phyloP scores from a whole-genome alignment of 2,113 vertebrate species.

The Amphilophus citrinellus region DNA sequence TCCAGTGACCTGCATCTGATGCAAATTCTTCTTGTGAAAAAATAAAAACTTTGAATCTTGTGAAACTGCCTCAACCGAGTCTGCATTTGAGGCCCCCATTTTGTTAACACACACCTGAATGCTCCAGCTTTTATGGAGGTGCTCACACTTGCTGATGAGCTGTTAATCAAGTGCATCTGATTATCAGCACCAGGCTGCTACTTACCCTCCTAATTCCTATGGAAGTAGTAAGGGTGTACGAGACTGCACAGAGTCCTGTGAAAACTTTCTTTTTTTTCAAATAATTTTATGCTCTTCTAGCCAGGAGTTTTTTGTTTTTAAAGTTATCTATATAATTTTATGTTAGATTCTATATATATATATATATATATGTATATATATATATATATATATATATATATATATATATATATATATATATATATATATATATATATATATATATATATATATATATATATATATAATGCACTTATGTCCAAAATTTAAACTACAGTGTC shows the following conservation, averaged over 20 bases:
- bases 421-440: too few relatives aligned
- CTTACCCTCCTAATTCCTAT: not conserved
- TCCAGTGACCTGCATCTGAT: too few relatives aligned
- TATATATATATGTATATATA: too few relatives aligned
- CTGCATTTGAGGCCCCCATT: not conserved
- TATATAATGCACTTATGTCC: too few relatives aligned
- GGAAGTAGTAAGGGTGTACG: not conserved
- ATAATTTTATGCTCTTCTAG: not conserved
- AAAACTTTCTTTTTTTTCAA: not conserved
- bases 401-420: too few relatives aligned
- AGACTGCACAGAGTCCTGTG: not conserved
- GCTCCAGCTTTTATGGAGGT: not conserved
- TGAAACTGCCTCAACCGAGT: too few relatives aligned
- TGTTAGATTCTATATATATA: not conserved
- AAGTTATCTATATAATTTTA: too few relatives aligned
- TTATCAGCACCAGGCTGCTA: not conserved
- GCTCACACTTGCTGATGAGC: not conserved
- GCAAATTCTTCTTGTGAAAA: too few relatives aligned
- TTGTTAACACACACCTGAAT: not conserved
- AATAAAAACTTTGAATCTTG: too few relatives aligned
- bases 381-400: too few relatives aligned
- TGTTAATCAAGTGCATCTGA: not conserved
- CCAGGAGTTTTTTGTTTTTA: too few relatives aligned
- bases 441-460: too few relatives aligned
- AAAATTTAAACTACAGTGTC: not conserved